A percentile compares a stretch with the other conserved stretches of the same genome.
phyloP scores from a whole-genome alignment of 2,888 invertebrate genomes.

The Leptopilina drosophilae region DNA sequence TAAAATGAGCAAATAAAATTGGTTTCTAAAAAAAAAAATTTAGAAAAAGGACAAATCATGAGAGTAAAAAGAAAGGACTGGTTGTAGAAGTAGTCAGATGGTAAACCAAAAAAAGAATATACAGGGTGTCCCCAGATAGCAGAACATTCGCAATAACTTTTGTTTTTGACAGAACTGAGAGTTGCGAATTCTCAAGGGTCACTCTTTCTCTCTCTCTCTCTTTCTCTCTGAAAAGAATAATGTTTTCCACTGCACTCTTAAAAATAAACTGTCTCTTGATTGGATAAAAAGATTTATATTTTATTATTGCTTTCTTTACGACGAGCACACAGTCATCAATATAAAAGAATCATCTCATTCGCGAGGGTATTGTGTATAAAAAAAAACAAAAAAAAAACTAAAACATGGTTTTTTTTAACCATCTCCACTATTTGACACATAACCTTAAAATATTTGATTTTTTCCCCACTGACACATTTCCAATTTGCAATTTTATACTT shows the following conservation, averaged over 20 bases:
- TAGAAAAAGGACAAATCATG: conserved; percentile 5
- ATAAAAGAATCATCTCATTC: not conserved
- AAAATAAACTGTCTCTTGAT: not conserved
- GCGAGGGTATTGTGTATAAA: not conserved
- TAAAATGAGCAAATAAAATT: conserved; percentile 35
- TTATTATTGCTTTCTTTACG: not conserved
- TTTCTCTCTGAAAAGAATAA: not conserved
- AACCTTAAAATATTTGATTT: too few species aligned
- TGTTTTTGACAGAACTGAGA: conserved; percentile 27
- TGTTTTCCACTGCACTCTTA: conserved; percentile 7
- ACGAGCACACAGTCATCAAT: not conserved
- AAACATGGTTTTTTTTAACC: too few species aligned
- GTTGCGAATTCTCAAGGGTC: conserved; percentile 26
- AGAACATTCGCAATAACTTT: conserved; percentile 31
- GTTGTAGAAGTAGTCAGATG: not conserved
- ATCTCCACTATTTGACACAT: too few species aligned
- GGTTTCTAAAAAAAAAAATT: not conserved
- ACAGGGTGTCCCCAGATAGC: conserved; percentile 27
- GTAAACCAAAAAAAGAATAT: conserved; percentile 1
- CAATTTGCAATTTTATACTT: too few species aligned
- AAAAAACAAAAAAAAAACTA: too few species aligned
- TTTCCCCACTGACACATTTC: too few species aligned
- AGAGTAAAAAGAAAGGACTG: not conserved
- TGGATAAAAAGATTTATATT: conserved; percentile 9
- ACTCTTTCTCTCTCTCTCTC: too few species aligned